phyloP scores from a whole-genome alignment of 2,888 invertebrate genomes.

The Diarsia dahlii region DNA sequence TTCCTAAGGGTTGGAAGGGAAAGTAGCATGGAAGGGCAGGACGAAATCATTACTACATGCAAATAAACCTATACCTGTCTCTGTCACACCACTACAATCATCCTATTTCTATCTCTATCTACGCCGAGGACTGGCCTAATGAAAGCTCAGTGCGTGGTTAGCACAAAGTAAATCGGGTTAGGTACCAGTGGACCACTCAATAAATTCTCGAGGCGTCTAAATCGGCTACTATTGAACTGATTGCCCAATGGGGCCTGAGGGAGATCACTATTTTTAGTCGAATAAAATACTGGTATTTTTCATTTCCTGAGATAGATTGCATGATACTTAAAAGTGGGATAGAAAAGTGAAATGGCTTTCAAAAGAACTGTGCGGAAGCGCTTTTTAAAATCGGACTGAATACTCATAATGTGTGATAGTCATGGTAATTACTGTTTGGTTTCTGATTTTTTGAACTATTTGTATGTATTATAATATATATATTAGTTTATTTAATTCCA shows the following conservation, averaged over 20 bases:
- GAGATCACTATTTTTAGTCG: slow-evolving; percentile 64
- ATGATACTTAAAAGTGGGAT: slow-evolving; percentile 2
- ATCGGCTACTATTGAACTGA: slow-evolving; percentile 76
- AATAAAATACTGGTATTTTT: slow-evolving; percentile 41
- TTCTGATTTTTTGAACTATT: too few species aligned
- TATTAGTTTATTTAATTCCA: too few species aligned
- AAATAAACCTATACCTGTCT: slow-evolving; percentile 39
- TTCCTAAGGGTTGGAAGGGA: background rate
- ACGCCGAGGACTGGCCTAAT: slow-evolving; percentile 46
- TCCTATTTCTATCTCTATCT: slow-evolving; percentile 49
- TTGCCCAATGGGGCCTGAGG: slow-evolving; percentile 72
- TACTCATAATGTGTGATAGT: too few species aligned
- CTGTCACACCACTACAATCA: background rate
- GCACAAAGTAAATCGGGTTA: slow-evolving; percentile 80
- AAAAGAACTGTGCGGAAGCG: too few species aligned
- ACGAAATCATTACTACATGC: slow-evolving; percentile 45
- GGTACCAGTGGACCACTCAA: slow-evolving; percentile 71
- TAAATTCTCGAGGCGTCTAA: slow-evolving; percentile 78
- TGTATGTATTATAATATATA: too few species aligned
- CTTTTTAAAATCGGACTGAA: too few species aligned
- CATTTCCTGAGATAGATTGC: slow-evolving; percentile 11
- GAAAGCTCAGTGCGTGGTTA: slow-evolving; percentile 72
- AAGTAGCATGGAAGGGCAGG: background rate
- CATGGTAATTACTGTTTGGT: too few species aligned
- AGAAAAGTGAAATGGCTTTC: too few species aligned